Conservation (phyloP, 2,113 vertebrate genomes). For the Oncorhynchus keta region DNA sequence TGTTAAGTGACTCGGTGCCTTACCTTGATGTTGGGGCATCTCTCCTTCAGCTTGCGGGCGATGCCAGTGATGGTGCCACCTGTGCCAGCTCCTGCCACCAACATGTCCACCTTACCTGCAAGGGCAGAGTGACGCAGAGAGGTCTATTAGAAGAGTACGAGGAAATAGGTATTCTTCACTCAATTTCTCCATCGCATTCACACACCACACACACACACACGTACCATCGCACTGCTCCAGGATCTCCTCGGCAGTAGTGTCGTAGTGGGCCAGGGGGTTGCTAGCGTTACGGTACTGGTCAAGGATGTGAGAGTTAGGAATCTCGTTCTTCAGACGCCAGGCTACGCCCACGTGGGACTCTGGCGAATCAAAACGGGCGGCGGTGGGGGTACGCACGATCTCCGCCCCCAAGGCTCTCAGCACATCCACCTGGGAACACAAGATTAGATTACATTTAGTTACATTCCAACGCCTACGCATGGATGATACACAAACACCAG, state of each 20-base stretch:
- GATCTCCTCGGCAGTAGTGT: constrained; percentile 93
- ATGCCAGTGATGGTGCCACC: constrained; percentile 94
- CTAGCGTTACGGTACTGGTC: constrained; percentile 97
- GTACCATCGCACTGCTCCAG: constrained; percentile 80
- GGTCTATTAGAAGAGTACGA: neutral
- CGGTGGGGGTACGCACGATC: constrained; percentile 93
- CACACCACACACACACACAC: neutral
- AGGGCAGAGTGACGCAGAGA: neutral
- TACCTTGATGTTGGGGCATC: constrained; percentile 88
- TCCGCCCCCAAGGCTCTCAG: constrained; percentile 91
- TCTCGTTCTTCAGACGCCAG: constrained; percentile 93
- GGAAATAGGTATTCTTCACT: too few relatives aligned
- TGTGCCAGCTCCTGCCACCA: constrained; percentile 87
- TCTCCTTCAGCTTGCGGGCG: constrained; percentile 93
- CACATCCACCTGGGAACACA: constrained; percentile 83
- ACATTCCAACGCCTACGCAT: neutral
- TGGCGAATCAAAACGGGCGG: constrained; percentile 90
- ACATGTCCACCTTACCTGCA: constrained; percentile 91
- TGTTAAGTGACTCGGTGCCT: neutral
- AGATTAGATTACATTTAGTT: neutral
- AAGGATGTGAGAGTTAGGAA: constrained; percentile 92
- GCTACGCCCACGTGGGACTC: constrained; percentile 96
- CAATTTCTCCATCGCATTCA: neutral
- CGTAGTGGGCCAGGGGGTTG: constrained; percentile 94
- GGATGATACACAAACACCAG: constrained; percentile 1